Conservation (phyloP, 1,140 invertebrate genomes). For the Neuroterus valhalla region DNA sequence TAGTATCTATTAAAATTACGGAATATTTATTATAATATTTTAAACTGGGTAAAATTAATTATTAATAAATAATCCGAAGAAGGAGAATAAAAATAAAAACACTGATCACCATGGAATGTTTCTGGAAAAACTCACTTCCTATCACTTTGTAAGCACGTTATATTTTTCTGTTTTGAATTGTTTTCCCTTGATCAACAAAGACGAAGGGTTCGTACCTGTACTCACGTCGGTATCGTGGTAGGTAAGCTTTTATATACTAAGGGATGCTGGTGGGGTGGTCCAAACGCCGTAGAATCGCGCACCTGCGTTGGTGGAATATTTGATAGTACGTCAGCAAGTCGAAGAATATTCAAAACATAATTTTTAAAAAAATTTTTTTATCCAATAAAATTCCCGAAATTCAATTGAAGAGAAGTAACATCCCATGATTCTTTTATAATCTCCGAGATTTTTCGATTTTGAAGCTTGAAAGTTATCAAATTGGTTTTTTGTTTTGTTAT, state of each 20-base stretch:
- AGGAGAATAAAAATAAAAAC: not conserved
- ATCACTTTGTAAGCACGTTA: not conserved
- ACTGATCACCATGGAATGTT: constrained; percentile 1
- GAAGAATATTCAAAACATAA: not conserved
- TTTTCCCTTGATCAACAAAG: not conserved
- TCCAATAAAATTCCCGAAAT: too few relatives aligned
- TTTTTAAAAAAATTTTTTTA: too few relatives aligned
- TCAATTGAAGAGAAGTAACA: too few relatives aligned
- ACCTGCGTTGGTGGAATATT: not conserved
- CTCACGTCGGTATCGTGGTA: constrained; percentile 10
- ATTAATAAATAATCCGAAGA: not conserved
- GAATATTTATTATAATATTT: too few relatives aligned
- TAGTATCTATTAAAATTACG: too few relatives aligned
- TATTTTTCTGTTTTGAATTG: not conserved
- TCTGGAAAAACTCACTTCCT: not conserved
- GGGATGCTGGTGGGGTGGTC: constrained; percentile 4
- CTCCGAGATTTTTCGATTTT: too few relatives aligned
- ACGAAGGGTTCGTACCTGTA: constrained; percentile 8
- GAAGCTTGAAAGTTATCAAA: too few relatives aligned
- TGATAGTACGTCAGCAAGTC: constrained; percentile 1
- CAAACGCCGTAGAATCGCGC: constrained; percentile 12
- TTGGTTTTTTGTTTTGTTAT: too few relatives aligned
- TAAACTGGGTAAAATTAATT: too few relatives aligned
- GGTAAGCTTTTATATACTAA: constrained; percentile 16
- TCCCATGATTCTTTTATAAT: too few relatives aligned